Conservation (phyloP, 2,797 vertebrate species). For the Cercopithecus petaurista region DNA sequence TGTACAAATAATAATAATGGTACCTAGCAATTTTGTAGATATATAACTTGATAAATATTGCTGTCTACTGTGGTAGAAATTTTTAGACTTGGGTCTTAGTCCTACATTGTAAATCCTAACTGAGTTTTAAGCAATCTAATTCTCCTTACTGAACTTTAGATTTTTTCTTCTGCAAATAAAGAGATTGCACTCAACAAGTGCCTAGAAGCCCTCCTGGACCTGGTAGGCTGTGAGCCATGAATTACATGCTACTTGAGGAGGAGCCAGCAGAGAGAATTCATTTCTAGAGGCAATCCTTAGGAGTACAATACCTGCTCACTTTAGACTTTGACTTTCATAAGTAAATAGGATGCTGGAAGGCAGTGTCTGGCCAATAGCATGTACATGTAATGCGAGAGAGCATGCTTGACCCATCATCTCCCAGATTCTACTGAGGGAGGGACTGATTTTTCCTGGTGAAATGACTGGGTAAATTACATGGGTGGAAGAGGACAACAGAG, state of each 20-base stretch:
- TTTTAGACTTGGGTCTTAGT: background rate
- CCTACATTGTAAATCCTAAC: background rate
- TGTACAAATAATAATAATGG: background rate
- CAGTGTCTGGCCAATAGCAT: background rate
- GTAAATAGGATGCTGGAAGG: background rate
- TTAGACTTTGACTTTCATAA: background rate
- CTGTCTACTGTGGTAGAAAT: background rate
- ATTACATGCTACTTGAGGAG: background rate
- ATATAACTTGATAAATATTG: background rate
- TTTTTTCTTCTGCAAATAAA: slow-evolving; percentile 9
- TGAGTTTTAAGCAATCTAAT: background rate
- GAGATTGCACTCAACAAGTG: background rate
- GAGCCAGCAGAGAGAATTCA: background rate
- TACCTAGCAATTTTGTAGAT: background rate
- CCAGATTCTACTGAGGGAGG: background rate
- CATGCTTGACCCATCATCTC: background rate
- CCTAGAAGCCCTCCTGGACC: background rate
- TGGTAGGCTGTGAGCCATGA: background rate
- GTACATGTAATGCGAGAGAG: background rate
- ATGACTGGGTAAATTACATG: background rate
- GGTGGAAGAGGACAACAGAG: background rate
- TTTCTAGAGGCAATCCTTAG: background rate
- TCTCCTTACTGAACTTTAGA: background rate
- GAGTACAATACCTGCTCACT: background rate
- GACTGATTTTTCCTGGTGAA: background rate